A percentile compares a stretch with the other conserved stretches of the same genome.
Evolutionary conservation across 2,113 vertebrate species (phyloP).

Genomic region (Eurystomus gularis): DNA sequence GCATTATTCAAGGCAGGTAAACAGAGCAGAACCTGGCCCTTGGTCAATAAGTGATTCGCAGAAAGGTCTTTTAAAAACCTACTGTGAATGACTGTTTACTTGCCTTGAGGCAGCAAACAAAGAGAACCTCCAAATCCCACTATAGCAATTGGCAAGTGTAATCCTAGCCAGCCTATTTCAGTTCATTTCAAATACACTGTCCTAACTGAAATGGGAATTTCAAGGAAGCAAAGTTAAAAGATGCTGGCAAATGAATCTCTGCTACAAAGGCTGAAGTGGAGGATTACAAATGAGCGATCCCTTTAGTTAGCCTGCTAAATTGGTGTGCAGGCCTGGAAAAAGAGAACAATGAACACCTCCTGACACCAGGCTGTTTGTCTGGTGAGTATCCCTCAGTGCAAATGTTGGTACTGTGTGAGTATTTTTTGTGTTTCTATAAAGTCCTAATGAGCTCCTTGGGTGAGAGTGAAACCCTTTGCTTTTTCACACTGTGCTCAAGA

Average conservation of each 20-base stretch:
- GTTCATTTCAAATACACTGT: constrained; percentile 19
- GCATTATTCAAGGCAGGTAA: constrained; percentile 17
- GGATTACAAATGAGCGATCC: constrained; percentile 74
- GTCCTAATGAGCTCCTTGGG: constrained; percentile 96
- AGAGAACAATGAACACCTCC: constrained; percentile 84
- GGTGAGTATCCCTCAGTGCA: constrained; percentile 85
- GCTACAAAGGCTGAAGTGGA: constrained; percentile 67
- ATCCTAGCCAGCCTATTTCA: neutral
- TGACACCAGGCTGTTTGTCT: constrained; percentile 92
- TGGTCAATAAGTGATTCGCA: neutral
- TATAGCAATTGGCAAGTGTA: neutral
- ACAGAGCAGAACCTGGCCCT: constrained; percentile 6
- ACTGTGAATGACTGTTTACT: constrained; percentile 10
- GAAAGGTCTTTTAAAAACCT: constrained; percentile 15
- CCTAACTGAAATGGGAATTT: constrained; percentile 37
- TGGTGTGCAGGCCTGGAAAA: constrained; percentile 72
- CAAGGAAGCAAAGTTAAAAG: constrained; percentile 49
- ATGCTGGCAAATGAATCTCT: constrained; percentile 65
- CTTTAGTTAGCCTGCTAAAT: constrained; percentile 68
- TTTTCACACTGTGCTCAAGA: constrained; percentile 91
- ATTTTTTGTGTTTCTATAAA: constrained; percentile 95
- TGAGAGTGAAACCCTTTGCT: constrained; percentile 87
- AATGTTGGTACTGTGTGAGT: constrained; percentile 90
- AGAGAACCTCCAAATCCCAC: constrained; percentile 2
- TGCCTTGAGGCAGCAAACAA: constrained; percentile 24